Evolutionary conservation across 2,797 vertebrate genomes (phyloP).

Genomic region (Acanthiza pusilla): DNA sequence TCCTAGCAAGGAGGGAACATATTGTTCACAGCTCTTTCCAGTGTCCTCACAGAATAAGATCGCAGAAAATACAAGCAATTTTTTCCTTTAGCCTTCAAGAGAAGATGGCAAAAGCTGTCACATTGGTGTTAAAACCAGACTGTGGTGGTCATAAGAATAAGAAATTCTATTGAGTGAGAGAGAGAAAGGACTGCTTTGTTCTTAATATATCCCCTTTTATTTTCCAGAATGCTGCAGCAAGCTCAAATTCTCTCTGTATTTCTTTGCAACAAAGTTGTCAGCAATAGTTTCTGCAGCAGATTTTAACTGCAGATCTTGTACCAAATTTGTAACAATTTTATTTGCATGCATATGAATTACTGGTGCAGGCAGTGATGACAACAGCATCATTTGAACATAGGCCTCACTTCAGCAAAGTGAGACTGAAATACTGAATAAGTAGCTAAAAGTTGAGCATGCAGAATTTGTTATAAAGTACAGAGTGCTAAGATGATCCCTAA

Average conservation of each 20-base stretch:
- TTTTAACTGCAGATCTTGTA: not conserved
- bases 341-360: not conserved
- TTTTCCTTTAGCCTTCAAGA: not conserved
- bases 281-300: not conserved
- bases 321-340: not conserved
- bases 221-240: slow-evolving; percentile 5
- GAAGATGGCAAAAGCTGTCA: not conserved
- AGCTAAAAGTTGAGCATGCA: not conserved
- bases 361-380: not conserved
- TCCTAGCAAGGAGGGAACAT: not conserved
- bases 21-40: not conserved
- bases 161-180: not conserved
- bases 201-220: not conserved
- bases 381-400: not conserved
- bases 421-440: not conserved
- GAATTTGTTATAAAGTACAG: not conserved
- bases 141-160: not conserved
- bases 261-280: slow-evolving; percentile 12
- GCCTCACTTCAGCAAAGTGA: not conserved
- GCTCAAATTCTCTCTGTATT: not conserved
- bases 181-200: slow-evolving; percentile 44
- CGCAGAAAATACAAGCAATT: not conserved
- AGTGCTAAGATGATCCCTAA: not conserved
- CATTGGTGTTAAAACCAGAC: not conserved
- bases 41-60: not conserved